Percentiles rank a stretch among this genome's conserved stretches.
phyloP scores from a whole-genome alignment of 1,140 invertebrate genomes.

The Metopolophium dirhodum region DNA sequence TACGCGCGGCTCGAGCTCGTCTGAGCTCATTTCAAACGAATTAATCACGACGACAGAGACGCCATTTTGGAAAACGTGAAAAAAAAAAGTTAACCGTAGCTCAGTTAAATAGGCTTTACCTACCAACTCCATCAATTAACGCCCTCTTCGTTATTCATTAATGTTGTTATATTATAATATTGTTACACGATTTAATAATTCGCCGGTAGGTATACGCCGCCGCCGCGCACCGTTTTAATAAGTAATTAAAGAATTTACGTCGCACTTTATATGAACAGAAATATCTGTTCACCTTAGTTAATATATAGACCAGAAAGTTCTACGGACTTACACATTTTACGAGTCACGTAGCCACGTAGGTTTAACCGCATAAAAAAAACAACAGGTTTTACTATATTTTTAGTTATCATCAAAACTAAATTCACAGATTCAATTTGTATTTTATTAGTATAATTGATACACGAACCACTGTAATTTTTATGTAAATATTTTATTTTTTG shows the following conservation, averaged over 20 bases:
- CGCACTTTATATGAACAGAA: background rate
- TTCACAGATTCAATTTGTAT: background rate
- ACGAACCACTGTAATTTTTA: background rate
- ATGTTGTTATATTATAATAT: background rate
- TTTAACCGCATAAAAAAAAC: too few relatives aligned
- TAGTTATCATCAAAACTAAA: background rate
- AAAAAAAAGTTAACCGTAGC: slow-evolving; percentile 40
- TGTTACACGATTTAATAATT: background rate
- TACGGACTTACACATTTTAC: background rate
- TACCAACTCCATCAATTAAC: slow-evolving; percentile 20
- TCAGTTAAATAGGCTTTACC: slow-evolving; percentile 23
- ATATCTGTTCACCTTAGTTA: background rate
- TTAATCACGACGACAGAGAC: slow-evolving; percentile 31
- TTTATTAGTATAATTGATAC: background rate
- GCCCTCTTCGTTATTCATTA: background rate
- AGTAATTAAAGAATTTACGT: background rate
- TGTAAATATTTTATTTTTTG: background rate
- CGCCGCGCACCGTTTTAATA: background rate
- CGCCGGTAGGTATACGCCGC: background rate
- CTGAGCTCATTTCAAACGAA: slow-evolving; percentile 52
- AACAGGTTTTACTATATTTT: background rate
- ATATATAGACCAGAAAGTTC: background rate
- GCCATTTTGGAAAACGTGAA: slow-evolving; percentile 47
- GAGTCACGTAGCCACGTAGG: too few relatives aligned
- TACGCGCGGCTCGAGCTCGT: background rate